These are phyloP conservation scores for Leptodirus hochenwartii DNA, from an alignment of 2,888 invertebrate genomes.

Conservation along the genomic window DNA sequence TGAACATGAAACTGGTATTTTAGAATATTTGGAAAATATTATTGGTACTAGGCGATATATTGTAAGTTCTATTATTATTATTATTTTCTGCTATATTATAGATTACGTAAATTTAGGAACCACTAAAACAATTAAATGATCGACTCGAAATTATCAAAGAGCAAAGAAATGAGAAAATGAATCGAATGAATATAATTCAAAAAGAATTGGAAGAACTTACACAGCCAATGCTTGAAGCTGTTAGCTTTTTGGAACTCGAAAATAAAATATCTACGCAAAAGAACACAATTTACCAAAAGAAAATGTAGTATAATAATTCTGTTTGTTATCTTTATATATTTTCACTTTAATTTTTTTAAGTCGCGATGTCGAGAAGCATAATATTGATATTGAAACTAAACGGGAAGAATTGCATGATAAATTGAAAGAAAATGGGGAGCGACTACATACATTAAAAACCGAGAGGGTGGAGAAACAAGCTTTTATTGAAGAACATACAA, in stretches of 20 bases:
- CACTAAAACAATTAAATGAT: conserved; percentile 52
- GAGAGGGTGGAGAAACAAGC: conserved; percentile 30
- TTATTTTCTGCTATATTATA: too few species aligned
- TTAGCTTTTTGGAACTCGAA: conserved; percentile 58
- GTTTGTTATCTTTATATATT: conserved; percentile 3
- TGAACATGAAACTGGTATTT: conserved; percentile 86
- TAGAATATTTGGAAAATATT: conserved; percentile 97
- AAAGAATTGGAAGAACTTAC: conserved; percentile 63
- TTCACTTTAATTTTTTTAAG: background rate
- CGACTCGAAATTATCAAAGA: conserved; percentile 58
- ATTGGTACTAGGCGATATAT: conserved; percentile 79
- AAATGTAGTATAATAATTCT: conserved; percentile 35
- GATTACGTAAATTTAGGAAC: too few species aligned
- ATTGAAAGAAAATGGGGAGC: conserved; percentile 29
- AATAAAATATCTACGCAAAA: conserved; percentile 52
- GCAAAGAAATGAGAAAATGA: conserved; percentile 60
- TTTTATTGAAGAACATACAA: conserved; percentile 15
- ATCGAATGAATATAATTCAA: conserved; percentile 66
- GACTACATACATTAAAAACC: too few species aligned
- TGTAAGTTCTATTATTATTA: conserved; percentile 23
- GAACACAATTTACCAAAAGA: conserved; percentile 54
- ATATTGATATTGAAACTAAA: conserved; percentile 37
- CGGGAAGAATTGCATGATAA: conserved; percentile 42
- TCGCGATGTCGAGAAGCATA: conserved; percentile 29
- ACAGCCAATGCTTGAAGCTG: conserved; percentile 60